Base-by-base conservation (phyloP, 1,140 invertebrate genomes). In the Camponotus vicinus region DNA sequence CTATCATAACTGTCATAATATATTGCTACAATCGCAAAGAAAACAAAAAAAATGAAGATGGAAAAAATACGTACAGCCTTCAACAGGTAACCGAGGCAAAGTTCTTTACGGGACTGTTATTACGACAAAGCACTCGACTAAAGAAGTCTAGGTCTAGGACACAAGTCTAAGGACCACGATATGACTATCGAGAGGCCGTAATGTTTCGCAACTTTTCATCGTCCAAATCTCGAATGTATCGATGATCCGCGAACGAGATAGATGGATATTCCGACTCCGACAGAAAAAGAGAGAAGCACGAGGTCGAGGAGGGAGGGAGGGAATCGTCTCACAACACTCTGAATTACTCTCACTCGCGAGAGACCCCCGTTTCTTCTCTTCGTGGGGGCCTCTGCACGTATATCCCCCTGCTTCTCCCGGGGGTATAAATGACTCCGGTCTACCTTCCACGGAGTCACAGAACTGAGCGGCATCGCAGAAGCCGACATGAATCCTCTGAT, bases 401-500 rank as follows among this genome's bases (percentile, higher is more conserved):
- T 61, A 88, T 80, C 79, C 87, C 86, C 91, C 88, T 89, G 86
- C 85, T 87, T 92, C 90, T 85, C 88, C 75, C 64, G 87, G 92
- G 92, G 91, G 92, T 95, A 95, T 95, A 95, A 95, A 95, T 94
- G 93, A 92, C 91, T 93, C 92, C 87, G 92, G 86, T 92, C 92
- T 91, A 94, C 93, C 94, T 93, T 92, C 91, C 91, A 89, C 90
- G 84, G 91, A 95, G 94, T 95, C 95, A 95, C 94, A 95, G 91
- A 95, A 93, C 94, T 91, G 92, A 94, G 93, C 94, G 94, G 94
- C 94, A 94, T 94, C 92, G 93, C 93, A 94, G 93, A 94, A 94
- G 94, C 93, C 94, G 93, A 93, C 93, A 95, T 95, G 95, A 94
- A 95, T 94, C 94, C 94, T 94, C 93, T 95, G 93, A 93, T 95